These are phyloP conservation scores for Mimachlamys varia DNA, from an alignment of 2,888 invertebrate genomes.

Conservation along the genomic window DNA sequence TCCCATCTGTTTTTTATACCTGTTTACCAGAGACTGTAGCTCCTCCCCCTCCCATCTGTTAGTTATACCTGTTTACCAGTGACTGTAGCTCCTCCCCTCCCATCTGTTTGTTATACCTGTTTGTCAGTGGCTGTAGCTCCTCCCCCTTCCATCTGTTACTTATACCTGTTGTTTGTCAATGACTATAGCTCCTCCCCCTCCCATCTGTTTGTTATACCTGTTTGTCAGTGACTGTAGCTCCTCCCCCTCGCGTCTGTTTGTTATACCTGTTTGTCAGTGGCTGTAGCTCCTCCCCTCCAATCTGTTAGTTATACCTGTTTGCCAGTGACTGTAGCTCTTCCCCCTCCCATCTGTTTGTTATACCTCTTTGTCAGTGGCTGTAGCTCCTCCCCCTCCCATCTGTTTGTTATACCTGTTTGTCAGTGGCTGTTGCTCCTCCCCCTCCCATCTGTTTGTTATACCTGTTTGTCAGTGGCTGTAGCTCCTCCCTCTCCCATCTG, in stretches of 20 bases:
- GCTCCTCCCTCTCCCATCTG: neutral
- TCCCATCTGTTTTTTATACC: conserved; percentile 49
- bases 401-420: conserved; percentile 37
- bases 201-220: conserved; percentile 46
- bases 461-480: conserved; percentile 56
- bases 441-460: conserved; percentile 38
- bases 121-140: conserved; percentile 52
- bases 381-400: neutral
- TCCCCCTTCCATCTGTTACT: neutral
- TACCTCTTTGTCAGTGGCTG: conserved; percentile 57
- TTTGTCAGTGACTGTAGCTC: conserved; percentile 54
- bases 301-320: conserved; percentile 64
- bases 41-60: neutral
- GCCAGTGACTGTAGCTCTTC: conserved; percentile 63
- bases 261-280: conserved; percentile 37
- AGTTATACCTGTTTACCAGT: conserved; percentile 56
- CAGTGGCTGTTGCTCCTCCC: conserved; percentile 39
- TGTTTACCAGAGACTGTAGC: conserved; percentile 57
- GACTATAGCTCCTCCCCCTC: conserved; percentile 39
- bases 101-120: conserved; percentile 47
- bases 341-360: conserved; percentile 60
- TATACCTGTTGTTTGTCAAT: conserved; percentile 57
- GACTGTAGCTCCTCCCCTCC: conserved; percentile 40
- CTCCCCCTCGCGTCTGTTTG: neutral
- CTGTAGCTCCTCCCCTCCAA: conserved; percentile 39